Evolutionary conservation across 2,888 invertebrate species (phyloP), one percentile per base, ranked within the genome.

Genomic region (Nemapogon koenigi): DNA sequence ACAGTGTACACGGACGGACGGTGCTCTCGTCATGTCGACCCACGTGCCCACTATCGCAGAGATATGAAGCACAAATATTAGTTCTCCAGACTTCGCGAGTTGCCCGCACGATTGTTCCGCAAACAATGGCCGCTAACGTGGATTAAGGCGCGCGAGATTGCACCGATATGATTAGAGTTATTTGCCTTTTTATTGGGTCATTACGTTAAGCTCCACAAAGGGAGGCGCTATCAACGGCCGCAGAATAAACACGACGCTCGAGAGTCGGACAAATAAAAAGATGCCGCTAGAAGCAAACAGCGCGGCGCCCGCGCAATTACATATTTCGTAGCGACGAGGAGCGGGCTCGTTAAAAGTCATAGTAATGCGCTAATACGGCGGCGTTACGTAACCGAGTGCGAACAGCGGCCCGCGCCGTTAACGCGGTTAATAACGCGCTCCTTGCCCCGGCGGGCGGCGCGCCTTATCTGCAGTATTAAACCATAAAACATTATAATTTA

Each of bases 401-500:
- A 29, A 38, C 28, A 29, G 18, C 16, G 18, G 3, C 27, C 28
- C 6, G 10, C 42, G 38, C 35, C 58, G 65, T 65, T 67, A 69
- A 69, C 71, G 62, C 63, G 59, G 66, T 70, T 72, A 70, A 72
- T 73, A 76, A 76, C 70, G 72, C 69, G 69, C 68, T 66, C 63
- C 73, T 70, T 68, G 65, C 68, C 65, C 65, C 55, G 42, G 39
- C 46, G 39, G 35, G 56, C 63, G 62, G 39, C 29, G 56, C 63
- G 62, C 69, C 75, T 78, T 76, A 78, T 78, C 76, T 78, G 60
- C 69, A 62, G 73, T 76, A 78, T 78, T 75, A 78, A 76, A 71
- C 76, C 75, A 76, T 78, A 76, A 78, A 78, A 73, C 76, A 78
- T 76, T 70, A 71, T 76, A 76, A 78, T 78, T 76, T 78, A 76